These are phyloP conservation scores for Pipra filicauda DNA, from an alignment of 2,113 vertebrate genomes.

Conservation along the genomic window DNA sequence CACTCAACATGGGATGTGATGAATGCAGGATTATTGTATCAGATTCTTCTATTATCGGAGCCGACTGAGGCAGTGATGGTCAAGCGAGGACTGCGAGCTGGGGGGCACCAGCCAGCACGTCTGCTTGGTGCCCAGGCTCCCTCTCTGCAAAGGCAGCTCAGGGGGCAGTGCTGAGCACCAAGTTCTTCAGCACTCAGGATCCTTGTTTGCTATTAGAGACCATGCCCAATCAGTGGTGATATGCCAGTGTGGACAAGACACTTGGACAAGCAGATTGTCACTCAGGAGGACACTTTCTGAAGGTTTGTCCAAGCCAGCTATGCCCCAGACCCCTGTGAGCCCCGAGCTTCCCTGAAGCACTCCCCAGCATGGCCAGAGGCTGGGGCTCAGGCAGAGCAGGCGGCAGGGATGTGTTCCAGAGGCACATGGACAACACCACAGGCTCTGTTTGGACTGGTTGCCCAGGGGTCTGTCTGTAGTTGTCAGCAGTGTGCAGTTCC, in stretches of 20 bases:
- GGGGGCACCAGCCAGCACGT: background rate
- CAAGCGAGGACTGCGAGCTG: background rate
- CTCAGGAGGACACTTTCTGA: background rate
- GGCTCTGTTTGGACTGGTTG: background rate
- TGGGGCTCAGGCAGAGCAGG: background rate
- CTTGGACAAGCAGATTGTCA: background rate
- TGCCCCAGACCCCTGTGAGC: background rate
- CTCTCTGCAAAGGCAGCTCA: background rate
- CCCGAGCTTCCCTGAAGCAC: background rate
- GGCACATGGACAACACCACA: background rate
- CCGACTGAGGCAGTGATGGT: background rate
- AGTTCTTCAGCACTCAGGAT: background rate
- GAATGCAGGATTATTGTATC: slow-evolving; percentile 50
- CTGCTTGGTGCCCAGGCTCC: background rate
- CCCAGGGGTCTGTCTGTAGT: background rate
- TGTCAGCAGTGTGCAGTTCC: background rate
- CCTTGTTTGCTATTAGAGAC: background rate
- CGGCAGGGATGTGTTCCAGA: background rate
- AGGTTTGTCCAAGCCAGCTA: background rate
- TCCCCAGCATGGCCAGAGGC: background rate
- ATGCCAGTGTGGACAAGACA: background rate
- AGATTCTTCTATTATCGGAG: slow-evolving; percentile 21
- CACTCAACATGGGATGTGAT: slow-evolving; percentile 36
- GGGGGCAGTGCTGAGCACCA: background rate
- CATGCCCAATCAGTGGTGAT: background rate